phyloP scores from a whole-genome alignment of 1,140 invertebrate genomes.

The Artemia franciscana region DNA sequence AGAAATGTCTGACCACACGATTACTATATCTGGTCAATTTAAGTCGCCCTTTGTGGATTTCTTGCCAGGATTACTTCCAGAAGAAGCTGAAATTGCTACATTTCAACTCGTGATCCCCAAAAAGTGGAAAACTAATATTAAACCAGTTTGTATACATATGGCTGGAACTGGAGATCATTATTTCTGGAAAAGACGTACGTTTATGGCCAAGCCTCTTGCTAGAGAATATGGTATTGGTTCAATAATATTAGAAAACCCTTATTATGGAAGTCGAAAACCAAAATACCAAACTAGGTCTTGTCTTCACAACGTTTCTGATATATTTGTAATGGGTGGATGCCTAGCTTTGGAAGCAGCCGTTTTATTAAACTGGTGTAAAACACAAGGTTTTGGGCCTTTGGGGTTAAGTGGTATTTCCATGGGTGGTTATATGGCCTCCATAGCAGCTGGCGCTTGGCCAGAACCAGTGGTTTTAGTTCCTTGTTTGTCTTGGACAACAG shows the following conservation, averaged over 20 bases:
- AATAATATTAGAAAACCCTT: constrained; percentile 90
- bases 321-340: constrained; percentile 97
- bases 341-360: constrained; percentile 79
- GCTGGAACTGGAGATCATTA: constrained; percentile 96
- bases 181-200: constrained; percentile 66
- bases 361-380: constrained; percentile 77
- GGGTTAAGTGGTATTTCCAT: constrained; percentile 94
- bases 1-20: constrained; percentile 43
- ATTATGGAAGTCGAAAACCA: constrained; percentile 81
- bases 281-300: constrained; percentile 69
- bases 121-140: constrained; percentile 40
- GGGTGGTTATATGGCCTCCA: constrained; percentile 94
- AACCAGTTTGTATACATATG: constrained; percentile 75
- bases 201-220: constrained; percentile 72
- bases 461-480: constrained; percentile 78
- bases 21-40: constrained; percentile 67
- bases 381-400: constrained; percentile 61
- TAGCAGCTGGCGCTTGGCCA: constrained; percentile 81
- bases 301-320: constrained; percentile 83
- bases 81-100: constrained; percentile 49
- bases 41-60: constrained; percentile 54
- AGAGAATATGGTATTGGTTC: constrained; percentile 76
- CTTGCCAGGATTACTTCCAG: constrained; percentile 63
- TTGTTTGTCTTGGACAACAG: constrained; percentile 90
- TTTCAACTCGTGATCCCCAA: constrained; percentile 66